Evolutionary conservation across 2,888 invertebrate genomes (phyloP).

Genomic region (Campaea margaritaria): DNA sequence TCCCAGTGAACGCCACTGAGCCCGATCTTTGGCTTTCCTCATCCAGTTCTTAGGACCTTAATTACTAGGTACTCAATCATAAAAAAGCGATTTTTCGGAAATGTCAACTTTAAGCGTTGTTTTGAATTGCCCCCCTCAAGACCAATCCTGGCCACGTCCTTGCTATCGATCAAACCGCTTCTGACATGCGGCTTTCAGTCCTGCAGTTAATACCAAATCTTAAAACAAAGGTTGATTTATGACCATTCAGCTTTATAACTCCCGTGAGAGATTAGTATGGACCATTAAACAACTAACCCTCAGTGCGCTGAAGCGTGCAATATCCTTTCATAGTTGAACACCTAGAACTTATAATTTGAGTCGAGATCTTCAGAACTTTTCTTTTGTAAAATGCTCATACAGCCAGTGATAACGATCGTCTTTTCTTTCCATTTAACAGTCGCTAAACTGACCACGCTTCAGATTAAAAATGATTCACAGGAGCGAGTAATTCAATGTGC

Average conservation of each 20-base stretch:
- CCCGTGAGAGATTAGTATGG: constrained; percentile 32
- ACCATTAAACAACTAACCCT: constrained; percentile 29
- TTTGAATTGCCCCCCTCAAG: too few species aligned
- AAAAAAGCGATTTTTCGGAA: too few species aligned
- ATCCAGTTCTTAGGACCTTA: too few species aligned
- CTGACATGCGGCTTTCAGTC: constrained; percentile 25
- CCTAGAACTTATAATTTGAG: neutral
- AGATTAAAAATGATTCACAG: constrained; percentile 32
- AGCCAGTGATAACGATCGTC: constrained; percentile 14
- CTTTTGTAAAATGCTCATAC: constrained; percentile 13
- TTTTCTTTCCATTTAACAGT: constrained; percentile 16
- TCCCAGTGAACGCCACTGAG: too few species aligned
- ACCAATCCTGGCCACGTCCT: neutral
- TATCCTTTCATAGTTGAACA: constrained; percentile 6
- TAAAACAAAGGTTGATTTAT: constrained; percentile 44
- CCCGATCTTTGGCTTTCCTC: too few species aligned
- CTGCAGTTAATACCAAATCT: constrained; percentile 32
- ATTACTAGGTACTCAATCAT: too few species aligned
- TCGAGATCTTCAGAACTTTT: neutral
- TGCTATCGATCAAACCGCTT: constrained; percentile 49
- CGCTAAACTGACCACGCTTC: constrained; percentile 31
- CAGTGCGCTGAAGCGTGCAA: constrained; percentile 3
- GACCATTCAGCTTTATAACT: constrained; percentile 31
- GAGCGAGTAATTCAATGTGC: constrained; percentile 53
- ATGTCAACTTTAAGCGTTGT: too few species aligned